Percentiles rank a stretch among this genome's conserved stretches.
These are phyloP conservation scores for Dendrolimus pini DNA, from an alignment of 2,888 invertebrate species.

Conservation along the genomic window DNA sequence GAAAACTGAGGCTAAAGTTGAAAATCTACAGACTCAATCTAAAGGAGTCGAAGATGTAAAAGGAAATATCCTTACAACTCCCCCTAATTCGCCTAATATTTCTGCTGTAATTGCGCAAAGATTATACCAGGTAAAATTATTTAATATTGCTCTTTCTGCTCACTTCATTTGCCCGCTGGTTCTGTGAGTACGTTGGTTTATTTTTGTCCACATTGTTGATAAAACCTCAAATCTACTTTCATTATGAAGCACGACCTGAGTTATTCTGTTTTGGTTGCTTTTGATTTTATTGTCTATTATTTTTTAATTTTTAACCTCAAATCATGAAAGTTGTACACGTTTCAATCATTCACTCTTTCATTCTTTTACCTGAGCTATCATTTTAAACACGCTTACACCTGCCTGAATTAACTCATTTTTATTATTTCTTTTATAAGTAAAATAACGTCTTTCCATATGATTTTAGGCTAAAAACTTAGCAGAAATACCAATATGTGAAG, in stretches of 20 bases:
- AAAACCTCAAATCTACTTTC: too few relatives aligned
- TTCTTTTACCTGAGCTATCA: background rate
- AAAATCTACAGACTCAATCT: slow-evolving; percentile 56
- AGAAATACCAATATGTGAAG: slow-evolving; percentile 80
- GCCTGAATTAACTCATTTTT: background rate
- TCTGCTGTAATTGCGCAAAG: slow-evolving; percentile 78
- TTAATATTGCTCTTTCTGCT: slow-evolving; percentile 32
- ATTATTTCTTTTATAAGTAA: background rate
- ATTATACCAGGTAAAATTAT: slow-evolving; percentile 73
- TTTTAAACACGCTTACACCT: background rate
- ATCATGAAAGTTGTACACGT: background rate
- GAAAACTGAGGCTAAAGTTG: slow-evolving; percentile 60
- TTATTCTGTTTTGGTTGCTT: too few relatives aligned
- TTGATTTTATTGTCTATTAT: too few relatives aligned
- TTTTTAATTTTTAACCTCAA: too few relatives aligned
- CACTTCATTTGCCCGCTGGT: slow-evolving; percentile 51
- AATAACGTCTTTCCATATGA: background rate
- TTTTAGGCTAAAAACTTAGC: slow-evolving; percentile 75
- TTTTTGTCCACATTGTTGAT: slow-evolving; percentile 21
- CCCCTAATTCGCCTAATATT: slow-evolving; percentile 86
- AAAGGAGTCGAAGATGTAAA: slow-evolving; percentile 72
- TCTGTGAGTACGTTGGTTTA: slow-evolving; percentile 68
- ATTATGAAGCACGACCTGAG: too few relatives aligned
- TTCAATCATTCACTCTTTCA: background rate
- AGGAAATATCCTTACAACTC: slow-evolving; percentile 72